Evolutionary conservation across 2,113 vertebrate species (phyloP).

Genomic region (Xenotilapia flavipinnis): DNA sequence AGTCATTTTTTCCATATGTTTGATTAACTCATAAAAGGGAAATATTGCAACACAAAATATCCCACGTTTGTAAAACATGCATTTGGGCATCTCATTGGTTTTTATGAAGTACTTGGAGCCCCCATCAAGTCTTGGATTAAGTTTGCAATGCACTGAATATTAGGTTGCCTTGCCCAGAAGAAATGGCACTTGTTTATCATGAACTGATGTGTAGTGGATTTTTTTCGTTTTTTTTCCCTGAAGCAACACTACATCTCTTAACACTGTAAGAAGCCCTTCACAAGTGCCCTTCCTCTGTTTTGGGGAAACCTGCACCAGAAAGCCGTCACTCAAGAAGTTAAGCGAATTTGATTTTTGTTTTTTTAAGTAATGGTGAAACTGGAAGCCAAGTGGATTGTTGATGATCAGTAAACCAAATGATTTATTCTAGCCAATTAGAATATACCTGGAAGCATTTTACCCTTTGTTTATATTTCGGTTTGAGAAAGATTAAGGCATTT

Average conservation of each 20-base stretch:
- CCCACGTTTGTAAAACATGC: neutral
- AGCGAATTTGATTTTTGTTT: neutral
- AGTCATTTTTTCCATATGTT: neutral
- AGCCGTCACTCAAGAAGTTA: neutral
- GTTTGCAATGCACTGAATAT: conserved; percentile 54
- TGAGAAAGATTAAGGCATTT: conserved; percentile 51
- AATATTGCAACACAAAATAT: neutral
- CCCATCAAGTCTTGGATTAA: conserved; percentile 40
- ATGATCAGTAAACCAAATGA: conserved; percentile 52
- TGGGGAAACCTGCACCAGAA: neutral
- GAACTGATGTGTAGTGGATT: conserved; percentile 29
- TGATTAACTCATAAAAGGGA: neutral
- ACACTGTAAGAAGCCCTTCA: conserved; percentile 41
- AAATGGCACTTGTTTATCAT: conserved; percentile 14
- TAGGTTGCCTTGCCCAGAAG: neutral
- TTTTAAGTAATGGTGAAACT: conserved; percentile 25
- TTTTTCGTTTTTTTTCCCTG: neutral
- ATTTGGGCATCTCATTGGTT: neutral
- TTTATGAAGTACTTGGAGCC: conserved; percentile 20
- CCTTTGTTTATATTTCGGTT: conserved; percentile 34
- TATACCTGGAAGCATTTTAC: conserved; percentile 35
- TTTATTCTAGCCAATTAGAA: conserved; percentile 35
- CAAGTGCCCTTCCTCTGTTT: neutral
- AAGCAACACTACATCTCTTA: conserved; percentile 85
- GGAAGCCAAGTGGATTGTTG: conserved; percentile 33